Evolutionary conservation across 2,113 vertebrate species (phyloP), one percentile per base, ranked within the genome.

Genomic region (Lipophrys pholis): DNA sequence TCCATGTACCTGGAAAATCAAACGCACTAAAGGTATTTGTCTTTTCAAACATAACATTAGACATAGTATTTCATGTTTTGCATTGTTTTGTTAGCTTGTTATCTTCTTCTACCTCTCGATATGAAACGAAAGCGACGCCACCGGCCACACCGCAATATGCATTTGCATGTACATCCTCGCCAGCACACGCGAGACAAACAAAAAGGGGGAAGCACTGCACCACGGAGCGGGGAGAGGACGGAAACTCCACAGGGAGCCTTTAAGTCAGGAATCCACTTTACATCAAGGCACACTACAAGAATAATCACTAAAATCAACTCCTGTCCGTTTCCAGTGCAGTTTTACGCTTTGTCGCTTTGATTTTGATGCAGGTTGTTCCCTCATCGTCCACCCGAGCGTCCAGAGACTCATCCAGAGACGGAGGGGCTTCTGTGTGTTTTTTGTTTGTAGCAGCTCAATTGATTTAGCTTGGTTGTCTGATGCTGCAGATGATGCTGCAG

Each of bases 391-490:
- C 58, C 48, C 42, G 61, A 67, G 72, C 40, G 63, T 35, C 6
- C 45, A 14, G 12, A 15, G 7, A 15, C 6, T n/a, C n/a, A n/a
- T n/a, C n/a, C n/a, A 11, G 9, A 14, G 15, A 58, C 17, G 6
- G 45, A 7, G 45, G 11, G n/a, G 45, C n/a, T 15, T 48, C 45
- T 48, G 14, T 41, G 35, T 52, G 46, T 60, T 62, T 49, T 21
- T 48, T 42, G 8, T 67, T 72, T 57, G 21, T 40, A 55, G 42
- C 12, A 56, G 30, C 68, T 35, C 16, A 53, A 3, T 8, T 54
- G 8, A 70, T 70, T 40, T 72, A 45, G 40, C 64, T 58, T 46
- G 54, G 21, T 30, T 30, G 21, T 30, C 21, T 30, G 21, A 30
- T 30, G 21, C 21, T 30, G 21, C 30, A 56, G 66, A 61, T 52